Evolutionary conservation across 1,140 invertebrate genomes (phyloP).

Genomic region (Saccostrea glomerata): DNA sequence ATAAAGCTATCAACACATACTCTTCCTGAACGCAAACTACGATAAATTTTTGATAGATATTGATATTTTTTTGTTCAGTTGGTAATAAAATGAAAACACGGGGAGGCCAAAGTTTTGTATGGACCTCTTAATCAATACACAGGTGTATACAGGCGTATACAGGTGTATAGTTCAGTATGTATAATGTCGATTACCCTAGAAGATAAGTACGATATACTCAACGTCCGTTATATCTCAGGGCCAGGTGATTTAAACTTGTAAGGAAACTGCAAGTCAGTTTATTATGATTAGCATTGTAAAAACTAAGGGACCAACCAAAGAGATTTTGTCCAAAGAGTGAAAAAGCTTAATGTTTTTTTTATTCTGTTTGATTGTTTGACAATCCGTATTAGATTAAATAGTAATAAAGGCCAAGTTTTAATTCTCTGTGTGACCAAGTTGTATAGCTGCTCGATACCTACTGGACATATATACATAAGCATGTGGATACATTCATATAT

Average conservation of each 20-base stretch:
- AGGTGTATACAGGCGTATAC: background rate
- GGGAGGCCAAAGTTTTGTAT: background rate
- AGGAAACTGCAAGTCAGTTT: background rate
- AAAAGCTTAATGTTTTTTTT: background rate
- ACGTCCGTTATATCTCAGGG: too few species aligned
- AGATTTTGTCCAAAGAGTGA: background rate
- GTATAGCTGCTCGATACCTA: background rate
- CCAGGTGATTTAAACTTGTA: too few species aligned
- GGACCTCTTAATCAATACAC: background rate
- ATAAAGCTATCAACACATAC: too few species aligned
- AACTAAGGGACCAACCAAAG: background rate
- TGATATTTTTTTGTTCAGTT: slow-evolving; percentile 3
- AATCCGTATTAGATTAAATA: background rate
- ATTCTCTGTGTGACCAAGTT: background rate
- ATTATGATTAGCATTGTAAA: background rate
- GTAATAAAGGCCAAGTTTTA: background rate
- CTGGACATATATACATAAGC: background rate
- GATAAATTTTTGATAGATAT: slow-evolving; percentile 25
- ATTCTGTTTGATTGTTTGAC: background rate
- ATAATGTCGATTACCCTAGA: too few species aligned
- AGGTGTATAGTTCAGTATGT: background rate
- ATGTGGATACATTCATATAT: background rate
- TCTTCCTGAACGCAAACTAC: background rate
- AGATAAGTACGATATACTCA: too few species aligned
- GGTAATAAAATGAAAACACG: background rate